Base-by-base conservation (phyloP, 2,113 vertebrate species). In the Hippolais icterina region DNA sequence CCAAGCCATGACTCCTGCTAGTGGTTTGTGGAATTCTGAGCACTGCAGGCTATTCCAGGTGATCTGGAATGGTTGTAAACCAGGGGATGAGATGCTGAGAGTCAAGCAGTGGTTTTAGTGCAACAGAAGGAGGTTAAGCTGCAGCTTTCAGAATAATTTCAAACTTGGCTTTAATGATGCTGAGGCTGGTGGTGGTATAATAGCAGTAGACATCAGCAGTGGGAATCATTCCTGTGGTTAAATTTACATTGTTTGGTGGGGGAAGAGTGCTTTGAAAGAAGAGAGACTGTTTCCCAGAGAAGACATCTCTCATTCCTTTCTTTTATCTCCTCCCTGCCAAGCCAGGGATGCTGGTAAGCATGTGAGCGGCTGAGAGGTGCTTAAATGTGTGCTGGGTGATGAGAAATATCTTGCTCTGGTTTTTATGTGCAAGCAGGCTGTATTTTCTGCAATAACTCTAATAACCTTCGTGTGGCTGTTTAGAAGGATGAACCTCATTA, bases 401-500 rank as follows among this genome's bases (percentile, higher is more conserved):
- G 92, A 94, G 85, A 76, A 93, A 80, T 80, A 11, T 72, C 92
- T 83, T 44, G 68, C 83, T 41, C 5, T 69, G 46, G 31, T 65
- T 92, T 88, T 87, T 92, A 65, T 79, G 88, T 93, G 88, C 50
- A 60, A 44, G 78, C 63, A 14, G 44, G 66, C 88, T 92, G 14
- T 80, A 59, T 94, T 94, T 94, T 66, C 88, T 94, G 79, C 74
- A 90, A 29, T 77, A 90, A 79, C 11, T 24, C 89, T 90, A 94
- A 95, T 90, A 97, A 89, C 71, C 59, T 94, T 86, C 11, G 0
- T 8, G 50, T 81, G 88, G 56, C 88, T 96, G 83, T 77, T 93
- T 86, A 90, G 94, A 97, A 92, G 79, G 92, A 95, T 95, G 96
- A 96, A 92, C 63, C 90, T 96, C 71, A 50, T 96, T 96, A 96